These are phyloP conservation scores for Camponotus floridanus DNA, from an alignment of 1,140 invertebrate genomes.

Conservation along the genomic window DNA sequence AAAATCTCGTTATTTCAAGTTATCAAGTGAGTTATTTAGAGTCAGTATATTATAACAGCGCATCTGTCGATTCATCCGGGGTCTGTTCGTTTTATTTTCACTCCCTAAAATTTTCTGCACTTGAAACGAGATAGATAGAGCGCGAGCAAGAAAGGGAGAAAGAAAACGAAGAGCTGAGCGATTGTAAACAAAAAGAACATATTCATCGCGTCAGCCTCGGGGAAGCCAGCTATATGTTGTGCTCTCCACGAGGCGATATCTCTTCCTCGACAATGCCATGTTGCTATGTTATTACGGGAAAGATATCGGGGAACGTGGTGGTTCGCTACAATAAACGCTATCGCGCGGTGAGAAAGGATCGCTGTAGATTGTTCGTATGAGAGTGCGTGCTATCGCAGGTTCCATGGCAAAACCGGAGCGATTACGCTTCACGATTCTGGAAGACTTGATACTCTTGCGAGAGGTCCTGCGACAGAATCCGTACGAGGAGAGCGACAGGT, in stretches of 20 bases:
- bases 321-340: neutral
- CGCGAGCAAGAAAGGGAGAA: too few species aligned
- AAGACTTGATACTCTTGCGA: constrained; percentile 50
- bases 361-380: constrained; percentile 6
- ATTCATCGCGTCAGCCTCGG: neutral
- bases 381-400: neutral
- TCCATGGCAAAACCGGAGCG: constrained; percentile 55
- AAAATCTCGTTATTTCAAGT: neutral
- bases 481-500: constrained; percentile 46
- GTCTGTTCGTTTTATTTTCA: too few species aligned
- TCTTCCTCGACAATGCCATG: constrained; percentile 25
- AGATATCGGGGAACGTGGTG: constrained; percentile 5
- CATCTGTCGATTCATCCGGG: too few species aligned
- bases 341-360: neutral
- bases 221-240: neutral
- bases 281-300: constrained; percentile 50
- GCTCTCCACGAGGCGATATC: constrained; percentile 1
- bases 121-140: too few species aligned
- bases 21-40: too few species aligned
- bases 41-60: too few species aligned
- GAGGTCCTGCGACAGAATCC: constrained; percentile 34
- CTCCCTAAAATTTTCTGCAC: too few species aligned
- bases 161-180: too few species aligned
- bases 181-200: too few species aligned
- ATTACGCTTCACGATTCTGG: constrained; percentile 51